Conservation (phyloP, 2,888 invertebrate species). For the Clostera curtula region DNA sequence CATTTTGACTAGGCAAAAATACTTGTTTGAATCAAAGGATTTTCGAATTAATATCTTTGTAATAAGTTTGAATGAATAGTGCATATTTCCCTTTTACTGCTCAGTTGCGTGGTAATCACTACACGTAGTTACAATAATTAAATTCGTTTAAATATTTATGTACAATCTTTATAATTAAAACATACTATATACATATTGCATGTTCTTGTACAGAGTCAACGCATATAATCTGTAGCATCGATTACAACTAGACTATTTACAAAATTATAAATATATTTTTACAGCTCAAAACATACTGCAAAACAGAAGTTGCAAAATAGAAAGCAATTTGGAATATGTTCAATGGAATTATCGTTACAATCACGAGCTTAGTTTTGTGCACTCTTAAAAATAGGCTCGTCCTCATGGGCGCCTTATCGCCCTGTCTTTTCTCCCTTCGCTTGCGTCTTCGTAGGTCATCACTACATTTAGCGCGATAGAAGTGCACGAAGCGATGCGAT, state of each 20-base stretch:
- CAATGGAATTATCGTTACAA: background rate
- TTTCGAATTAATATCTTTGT: no score
- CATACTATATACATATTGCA: constrained; percentile 55
- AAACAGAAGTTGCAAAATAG: constrained; percentile 1
- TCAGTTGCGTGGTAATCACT: constrained; percentile 37
- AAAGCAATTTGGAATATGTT: background rate
- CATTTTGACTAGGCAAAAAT: no score
- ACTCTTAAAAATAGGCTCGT: no score
- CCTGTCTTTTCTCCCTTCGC: no score
- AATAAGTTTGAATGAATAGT: constrained; percentile 14
- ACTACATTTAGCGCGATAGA: no score
- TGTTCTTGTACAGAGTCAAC: constrained; percentile 22
- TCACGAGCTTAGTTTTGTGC: no score
- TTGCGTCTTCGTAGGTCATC: no score
- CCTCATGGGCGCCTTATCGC: no score
- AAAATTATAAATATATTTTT: constrained; percentile 1
- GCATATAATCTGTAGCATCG: constrained; percentile 16
- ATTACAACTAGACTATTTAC: constrained; percentile 4
- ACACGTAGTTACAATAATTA: constrained; percentile 54
- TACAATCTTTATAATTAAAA: constrained; percentile 48
- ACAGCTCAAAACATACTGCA: no score
- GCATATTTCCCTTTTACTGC: constrained; percentile 14
- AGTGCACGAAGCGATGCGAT: no score
- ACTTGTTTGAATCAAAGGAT: no score
- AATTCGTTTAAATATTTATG: constrained; percentile 72